phyloP scores from a whole-genome alignment of 2,113 vertebrate genomes.

The Pomatostomus ruficeps region DNA sequence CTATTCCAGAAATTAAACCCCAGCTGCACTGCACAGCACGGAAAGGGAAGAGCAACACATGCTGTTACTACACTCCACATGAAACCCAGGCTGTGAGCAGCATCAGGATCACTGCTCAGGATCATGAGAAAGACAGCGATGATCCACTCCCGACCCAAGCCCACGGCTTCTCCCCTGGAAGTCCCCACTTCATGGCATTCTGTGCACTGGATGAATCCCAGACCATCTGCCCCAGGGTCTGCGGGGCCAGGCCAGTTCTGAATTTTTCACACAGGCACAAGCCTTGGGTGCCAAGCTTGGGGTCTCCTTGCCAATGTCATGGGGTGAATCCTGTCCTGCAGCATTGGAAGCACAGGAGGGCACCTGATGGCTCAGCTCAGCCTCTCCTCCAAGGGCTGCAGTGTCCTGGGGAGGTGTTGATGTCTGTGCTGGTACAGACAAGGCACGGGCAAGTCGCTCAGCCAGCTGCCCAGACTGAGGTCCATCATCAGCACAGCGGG shows the following conservation, averaged over 20 bases:
- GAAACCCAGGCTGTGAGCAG: background rate
- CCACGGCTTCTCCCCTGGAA: background rate
- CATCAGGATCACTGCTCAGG: background rate
- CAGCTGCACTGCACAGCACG: background rate
- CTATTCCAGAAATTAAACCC: background rate
- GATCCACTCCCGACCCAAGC: background rate
- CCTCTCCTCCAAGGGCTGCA: background rate
- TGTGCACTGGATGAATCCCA: fast-evolving
- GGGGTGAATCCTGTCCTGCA: background rate
- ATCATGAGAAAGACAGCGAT: fast-evolving
- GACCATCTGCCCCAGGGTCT: fast-evolving
- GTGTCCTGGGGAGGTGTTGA: background rate
- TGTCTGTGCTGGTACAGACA: background rate
- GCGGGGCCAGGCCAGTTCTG: no score
- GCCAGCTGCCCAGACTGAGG: background rate
- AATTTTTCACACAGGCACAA: background rate
- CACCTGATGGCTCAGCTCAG: background rate
- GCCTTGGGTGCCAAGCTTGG: background rate
- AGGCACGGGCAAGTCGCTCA: fast-evolving
- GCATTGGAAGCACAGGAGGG: background rate
- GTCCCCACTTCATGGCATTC: background rate
- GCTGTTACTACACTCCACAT: background rate
- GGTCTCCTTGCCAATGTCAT: fast-evolving
- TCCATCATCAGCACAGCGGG: background rate
- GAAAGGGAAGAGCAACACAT: background rate